phyloP scores from a whole-genome alignment of 2,888 invertebrate species.

The Cephus rjabovi region DNA sequence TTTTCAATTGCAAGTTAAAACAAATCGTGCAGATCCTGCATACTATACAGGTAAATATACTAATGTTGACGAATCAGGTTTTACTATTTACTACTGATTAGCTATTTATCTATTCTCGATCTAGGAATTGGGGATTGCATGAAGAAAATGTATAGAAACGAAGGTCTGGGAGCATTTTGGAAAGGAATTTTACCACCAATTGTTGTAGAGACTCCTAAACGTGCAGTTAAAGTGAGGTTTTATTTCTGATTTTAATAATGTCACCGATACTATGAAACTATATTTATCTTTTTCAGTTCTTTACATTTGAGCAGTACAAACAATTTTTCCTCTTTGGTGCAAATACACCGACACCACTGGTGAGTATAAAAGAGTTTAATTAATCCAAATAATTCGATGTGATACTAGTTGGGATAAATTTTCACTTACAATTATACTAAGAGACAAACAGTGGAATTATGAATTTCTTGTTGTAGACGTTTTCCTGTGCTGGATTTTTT shows the following conservation, averaged over 20 bases:
- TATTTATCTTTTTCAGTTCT: slow-evolving; percentile 72
- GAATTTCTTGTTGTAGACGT: slow-evolving; percentile 74
- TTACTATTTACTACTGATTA: neutral
- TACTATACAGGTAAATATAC: slow-evolving; percentile 61
- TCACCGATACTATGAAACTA: neutral
- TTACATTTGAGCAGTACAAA: slow-evolving; percentile 95
- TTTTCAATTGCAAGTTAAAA: slow-evolving; percentile 78
- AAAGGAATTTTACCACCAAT: slow-evolving; percentile 95
- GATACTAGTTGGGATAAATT: neutral
- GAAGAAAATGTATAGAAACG: slow-evolving; percentile 86
- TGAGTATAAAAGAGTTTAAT: slow-evolving; percentile 62
- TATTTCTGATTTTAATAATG: neutral
- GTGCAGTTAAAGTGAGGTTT: slow-evolving; percentile 82
- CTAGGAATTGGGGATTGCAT: slow-evolving; percentile 87
- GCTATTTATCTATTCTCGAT: slow-evolving; percentile 50
- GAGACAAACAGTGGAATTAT: slow-evolving; percentile 1
- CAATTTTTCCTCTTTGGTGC: slow-evolving; percentile 85
- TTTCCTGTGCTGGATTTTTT: slow-evolving; percentile 87
- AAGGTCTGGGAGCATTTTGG: slow-evolving; percentile 89
- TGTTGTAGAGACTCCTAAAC: slow-evolving; percentile 93
- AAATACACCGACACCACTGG: slow-evolving; percentile 80
- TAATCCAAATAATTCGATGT: neutral
- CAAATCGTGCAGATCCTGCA: slow-evolving; percentile 48
- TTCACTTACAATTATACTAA: neutral
- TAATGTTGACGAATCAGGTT: neutral